These are phyloP conservation scores for Anarrhichthys ocellatus DNA, from an alignment of 2,113 vertebrate genomes.

Conservation along the genomic window DNA sequence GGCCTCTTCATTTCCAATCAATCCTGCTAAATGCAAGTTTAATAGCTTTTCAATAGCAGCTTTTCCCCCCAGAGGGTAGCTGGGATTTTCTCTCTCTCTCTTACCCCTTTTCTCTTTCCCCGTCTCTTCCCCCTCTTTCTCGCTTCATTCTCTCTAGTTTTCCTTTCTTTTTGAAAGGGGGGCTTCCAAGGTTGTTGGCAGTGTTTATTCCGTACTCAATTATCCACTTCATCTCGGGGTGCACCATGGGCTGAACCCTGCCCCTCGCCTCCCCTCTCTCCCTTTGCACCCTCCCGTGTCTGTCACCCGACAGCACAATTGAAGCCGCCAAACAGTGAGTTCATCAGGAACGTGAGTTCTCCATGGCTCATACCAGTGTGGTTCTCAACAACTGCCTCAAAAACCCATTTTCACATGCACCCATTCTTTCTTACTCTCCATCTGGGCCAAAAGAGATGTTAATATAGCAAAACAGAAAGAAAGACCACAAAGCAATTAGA, in stretches of 20 bases:
- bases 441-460: constrained; percentile 39
- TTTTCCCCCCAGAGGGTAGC: constrained; percentile 79
- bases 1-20: constrained; percentile 89
- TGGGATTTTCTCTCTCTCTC: constrained; percentile 79
- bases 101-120: constrained; percentile 61
- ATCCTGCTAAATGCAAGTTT: constrained; percentile 89
- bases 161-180: constrained; percentile 68
- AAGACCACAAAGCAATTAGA: constrained; percentile 30
- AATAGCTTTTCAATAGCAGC: constrained; percentile 88
- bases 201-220: constrained; percentile 86
- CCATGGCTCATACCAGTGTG: constrained; percentile 11
- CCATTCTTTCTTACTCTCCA: constrained; percentile 29
- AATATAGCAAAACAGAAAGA: constrained; percentile 19
- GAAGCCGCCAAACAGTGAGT: constrained; percentile 70
- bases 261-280: constrained; percentile 31
- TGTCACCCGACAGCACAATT: constrained; percentile 66
- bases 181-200: constrained; percentile 79
- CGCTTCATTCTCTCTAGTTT: constrained; percentile 54
- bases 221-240: constrained; percentile 84
- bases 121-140: constrained; percentile 41
- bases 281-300: constrained; percentile 37
- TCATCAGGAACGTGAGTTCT: constrained; percentile 67
- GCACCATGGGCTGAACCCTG: constrained; percentile 62
- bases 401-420: constrained; percentile 45
- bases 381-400: constrained; percentile 26